phyloP scores from a whole-genome alignment of 2,888 invertebrate genomes.

The Stenodema calcarata region DNA sequence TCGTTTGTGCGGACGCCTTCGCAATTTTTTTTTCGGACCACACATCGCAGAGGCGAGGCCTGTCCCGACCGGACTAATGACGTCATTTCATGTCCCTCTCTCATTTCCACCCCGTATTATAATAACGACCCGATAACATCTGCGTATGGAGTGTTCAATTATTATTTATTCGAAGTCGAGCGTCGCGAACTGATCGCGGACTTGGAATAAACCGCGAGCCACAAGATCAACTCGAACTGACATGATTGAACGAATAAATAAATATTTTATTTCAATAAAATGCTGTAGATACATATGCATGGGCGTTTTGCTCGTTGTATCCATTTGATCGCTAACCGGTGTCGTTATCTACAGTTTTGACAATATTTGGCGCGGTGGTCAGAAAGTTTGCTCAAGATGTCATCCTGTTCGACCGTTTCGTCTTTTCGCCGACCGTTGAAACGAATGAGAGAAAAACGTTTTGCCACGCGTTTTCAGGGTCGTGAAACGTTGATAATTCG shows the following conservation, averaged over 20 bases:
- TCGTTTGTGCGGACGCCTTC: not conserved
- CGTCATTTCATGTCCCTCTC: not conserved
- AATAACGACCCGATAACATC: not conserved
- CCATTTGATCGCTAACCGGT: no score
- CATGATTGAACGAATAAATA: no score
- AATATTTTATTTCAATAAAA: no score
- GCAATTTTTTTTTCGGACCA: not conserved
- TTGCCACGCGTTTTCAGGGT: not conserved
- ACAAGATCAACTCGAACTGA: no score
- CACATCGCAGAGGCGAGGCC: not conserved
- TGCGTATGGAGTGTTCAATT: not conserved
- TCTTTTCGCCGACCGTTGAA: no score
- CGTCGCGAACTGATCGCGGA: not conserved
- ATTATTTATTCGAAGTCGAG: not conserved
- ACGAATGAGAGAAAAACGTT: not conserved
- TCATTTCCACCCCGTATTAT: not conserved
- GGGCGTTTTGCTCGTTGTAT: no score
- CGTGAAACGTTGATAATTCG: not conserved
- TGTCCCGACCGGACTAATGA: not conserved
- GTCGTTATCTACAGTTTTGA: no score
- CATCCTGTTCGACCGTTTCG: no score
- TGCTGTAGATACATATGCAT: no score
- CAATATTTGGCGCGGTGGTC: no score
- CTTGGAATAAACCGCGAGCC: no score
- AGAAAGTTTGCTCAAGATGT: no score